Evolutionary conservation across 2,888 invertebrate genomes (phyloP).

Genomic region (Caenorhabditis sp.): DNA sequence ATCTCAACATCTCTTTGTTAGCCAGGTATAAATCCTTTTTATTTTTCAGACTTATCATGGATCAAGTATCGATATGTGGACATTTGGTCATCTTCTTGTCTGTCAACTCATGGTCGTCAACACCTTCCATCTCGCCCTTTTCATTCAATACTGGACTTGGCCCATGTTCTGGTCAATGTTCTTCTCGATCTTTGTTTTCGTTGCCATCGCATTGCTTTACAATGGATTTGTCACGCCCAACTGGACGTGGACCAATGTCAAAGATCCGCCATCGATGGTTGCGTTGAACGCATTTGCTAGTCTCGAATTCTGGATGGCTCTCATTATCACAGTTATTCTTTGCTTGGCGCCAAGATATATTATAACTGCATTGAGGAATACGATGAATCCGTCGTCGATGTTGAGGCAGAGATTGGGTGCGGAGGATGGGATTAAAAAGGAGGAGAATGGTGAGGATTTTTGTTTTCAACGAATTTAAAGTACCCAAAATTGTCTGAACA

Average conservation of each 20-base stretch:
- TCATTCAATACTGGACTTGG: constrained; percentile 91
- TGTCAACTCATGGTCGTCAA: constrained; percentile 87
- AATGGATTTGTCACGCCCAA: constrained; percentile 81
- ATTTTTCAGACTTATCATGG: constrained; percentile 52
- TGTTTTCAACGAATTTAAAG: neutral
- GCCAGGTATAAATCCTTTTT: too few species aligned
- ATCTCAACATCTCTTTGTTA: too few species aligned
- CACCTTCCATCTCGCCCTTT: constrained; percentile 85
- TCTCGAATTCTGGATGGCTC: constrained; percentile 77
- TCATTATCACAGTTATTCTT: constrained; percentile 22
- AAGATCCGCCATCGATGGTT: constrained; percentile 86
- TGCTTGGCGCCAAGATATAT: constrained; percentile 32
- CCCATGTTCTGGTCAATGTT: constrained; percentile 83
- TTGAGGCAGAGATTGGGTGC: constrained; percentile 21
- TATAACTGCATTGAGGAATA: constrained; percentile 22
- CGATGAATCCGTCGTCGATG: constrained; percentile 25
- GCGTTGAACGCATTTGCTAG: constrained; percentile 74
- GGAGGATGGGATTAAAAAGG: constrained; percentile 27
- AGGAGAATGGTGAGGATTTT: neutral
- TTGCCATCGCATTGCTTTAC: constrained; percentile 84
- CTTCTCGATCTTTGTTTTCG: constrained; percentile 83
- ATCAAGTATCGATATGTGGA: constrained; percentile 81
- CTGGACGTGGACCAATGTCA: constrained; percentile 73
- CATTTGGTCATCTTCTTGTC: constrained; percentile 86
- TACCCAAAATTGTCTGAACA: neutral